A percentile compares a stretch with the other conserved stretches of the same genome.
phyloP scores from a whole-genome alignment of 2,888 invertebrate species.

The Lasioglossum lativentre region DNA sequence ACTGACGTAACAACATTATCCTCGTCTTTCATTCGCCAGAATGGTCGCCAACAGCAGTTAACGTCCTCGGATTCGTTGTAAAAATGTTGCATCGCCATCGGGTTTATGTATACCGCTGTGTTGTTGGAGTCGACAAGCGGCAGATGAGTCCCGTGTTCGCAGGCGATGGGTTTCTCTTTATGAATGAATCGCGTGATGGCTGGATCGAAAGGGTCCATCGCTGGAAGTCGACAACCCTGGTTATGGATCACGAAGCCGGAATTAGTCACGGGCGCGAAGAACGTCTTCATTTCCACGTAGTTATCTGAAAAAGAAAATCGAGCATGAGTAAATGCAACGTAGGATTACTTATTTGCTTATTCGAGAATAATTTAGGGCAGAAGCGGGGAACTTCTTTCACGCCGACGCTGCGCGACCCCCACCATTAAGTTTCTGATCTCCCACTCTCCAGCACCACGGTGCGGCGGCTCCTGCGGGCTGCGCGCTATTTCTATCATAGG shows the following conservation, averaged over 20 bases:
- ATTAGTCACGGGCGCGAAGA: conserved; percentile 51
- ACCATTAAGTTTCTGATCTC: no score
- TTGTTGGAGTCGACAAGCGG: conserved; percentile 87
- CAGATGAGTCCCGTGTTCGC: conserved; percentile 85
- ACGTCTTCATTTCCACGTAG: conserved; percentile 50
- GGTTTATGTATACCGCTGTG: conserved; percentile 87
- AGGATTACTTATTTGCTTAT: background rate
- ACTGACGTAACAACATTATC: conserved; percentile 84
- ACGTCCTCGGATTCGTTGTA: conserved; percentile 85
- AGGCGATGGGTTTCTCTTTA: conserved; percentile 85
- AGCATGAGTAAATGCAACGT: background rate
- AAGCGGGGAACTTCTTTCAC: no score
- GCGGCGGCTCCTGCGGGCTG: no score
- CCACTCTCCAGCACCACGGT: no score
- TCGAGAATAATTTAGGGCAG: no score
- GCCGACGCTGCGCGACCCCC: no score
- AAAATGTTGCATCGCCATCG: conserved; percentile 85
- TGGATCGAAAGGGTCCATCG: conserved; percentile 87
- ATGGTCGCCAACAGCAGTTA: conserved; percentile 88
- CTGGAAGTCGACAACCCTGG: conserved; percentile 89
- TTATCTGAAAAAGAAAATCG: conserved; percentile 59
- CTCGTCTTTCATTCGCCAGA: conserved; percentile 86
- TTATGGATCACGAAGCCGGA: conserved; percentile 87
- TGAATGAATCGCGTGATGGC: conserved; percentile 86
- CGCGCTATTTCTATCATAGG: no score